Evolutionary conservation across 2,113 vertebrate species (phyloP).

Genomic region (Tragelaphus strepsiceros): DNA sequence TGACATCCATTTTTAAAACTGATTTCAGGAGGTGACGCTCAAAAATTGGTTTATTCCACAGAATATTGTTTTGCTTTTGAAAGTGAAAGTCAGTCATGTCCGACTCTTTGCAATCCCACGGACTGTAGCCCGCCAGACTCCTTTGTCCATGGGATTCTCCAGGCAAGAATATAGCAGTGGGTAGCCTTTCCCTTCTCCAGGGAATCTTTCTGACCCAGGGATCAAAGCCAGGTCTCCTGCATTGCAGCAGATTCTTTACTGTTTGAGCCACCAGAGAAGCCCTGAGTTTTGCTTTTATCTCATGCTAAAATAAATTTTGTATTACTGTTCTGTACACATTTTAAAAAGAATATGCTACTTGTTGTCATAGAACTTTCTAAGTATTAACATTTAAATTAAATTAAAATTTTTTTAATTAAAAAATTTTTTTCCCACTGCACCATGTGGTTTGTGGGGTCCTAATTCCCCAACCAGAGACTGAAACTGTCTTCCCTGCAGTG

Average conservation of each 20-base stretch:
- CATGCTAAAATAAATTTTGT: background rate
- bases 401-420: background rate
- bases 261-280: background rate
- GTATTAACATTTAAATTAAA: slow-evolving; percentile 2
- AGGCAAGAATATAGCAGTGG: background rate
- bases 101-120: background rate
- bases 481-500: background rate
- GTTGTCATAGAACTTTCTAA: background rate
- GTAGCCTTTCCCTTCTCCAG: background rate
- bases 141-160: background rate
- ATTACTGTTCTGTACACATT: background rate
- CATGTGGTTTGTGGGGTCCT: background rate
- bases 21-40: background rate
- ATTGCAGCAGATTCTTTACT: background rate
- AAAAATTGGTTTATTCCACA: background rate
- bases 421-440: accelerated
- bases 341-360: background rate
- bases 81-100: background rate
- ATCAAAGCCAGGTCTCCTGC: background rate
- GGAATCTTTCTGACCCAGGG: background rate
- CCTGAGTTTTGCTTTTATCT: background rate
- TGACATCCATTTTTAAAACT: background rate
- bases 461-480: background rate
- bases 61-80: background rate
- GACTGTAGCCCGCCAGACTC: background rate